Evolutionary conservation across 2,113 vertebrate genomes (phyloP).

Genomic region (Zosterops pallidus): DNA sequence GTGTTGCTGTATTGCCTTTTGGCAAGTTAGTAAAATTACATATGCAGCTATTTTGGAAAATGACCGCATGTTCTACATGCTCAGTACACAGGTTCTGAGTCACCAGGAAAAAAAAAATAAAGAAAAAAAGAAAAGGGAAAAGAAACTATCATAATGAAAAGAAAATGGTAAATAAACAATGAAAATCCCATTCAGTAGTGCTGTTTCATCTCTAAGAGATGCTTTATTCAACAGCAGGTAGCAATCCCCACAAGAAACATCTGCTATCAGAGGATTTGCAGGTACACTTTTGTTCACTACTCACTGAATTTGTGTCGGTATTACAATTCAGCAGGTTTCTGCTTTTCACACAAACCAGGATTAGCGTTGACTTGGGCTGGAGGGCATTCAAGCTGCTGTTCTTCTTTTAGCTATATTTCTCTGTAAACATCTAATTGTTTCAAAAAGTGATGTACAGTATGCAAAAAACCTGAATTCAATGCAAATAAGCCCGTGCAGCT

Average conservation of each 20-base stretch:
- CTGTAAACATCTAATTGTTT: slow-evolving; percentile 80
- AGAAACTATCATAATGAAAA: not conserved
- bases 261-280: slow-evolving; percentile 57
- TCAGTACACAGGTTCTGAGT: not conserved
- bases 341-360: slow-evolving; percentile 69
- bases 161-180: not conserved
- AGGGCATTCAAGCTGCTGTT: slow-evolving; percentile 77
- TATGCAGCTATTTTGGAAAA: not conserved
- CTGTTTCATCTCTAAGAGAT: slow-evolving; percentile 38
- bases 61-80: not conserved
- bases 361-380: slow-evolving; percentile 69
- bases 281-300: slow-evolving; percentile 64
- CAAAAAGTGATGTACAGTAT: slow-evolving; percentile 76
- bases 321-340: slow-evolving; percentile 72
- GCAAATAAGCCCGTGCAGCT: slow-evolving; percentile 74
- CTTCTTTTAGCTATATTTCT: slow-evolving; percentile 77
- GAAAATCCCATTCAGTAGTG: slow-evolving; percentile 7
- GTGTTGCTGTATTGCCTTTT: not conserved
- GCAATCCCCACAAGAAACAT: slow-evolving; percentile 49
- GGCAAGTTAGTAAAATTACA: not conserved
- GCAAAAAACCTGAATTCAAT: slow-evolving; percentile 75
- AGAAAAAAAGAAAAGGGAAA: not conserved
- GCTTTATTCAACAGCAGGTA: slow-evolving; percentile 41
- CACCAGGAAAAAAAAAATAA: not conserved
- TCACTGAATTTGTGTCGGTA: slow-evolving; percentile 54